Conservation (phyloP, 2,113 vertebrate species). For the Dinomys branickii region DNA sequence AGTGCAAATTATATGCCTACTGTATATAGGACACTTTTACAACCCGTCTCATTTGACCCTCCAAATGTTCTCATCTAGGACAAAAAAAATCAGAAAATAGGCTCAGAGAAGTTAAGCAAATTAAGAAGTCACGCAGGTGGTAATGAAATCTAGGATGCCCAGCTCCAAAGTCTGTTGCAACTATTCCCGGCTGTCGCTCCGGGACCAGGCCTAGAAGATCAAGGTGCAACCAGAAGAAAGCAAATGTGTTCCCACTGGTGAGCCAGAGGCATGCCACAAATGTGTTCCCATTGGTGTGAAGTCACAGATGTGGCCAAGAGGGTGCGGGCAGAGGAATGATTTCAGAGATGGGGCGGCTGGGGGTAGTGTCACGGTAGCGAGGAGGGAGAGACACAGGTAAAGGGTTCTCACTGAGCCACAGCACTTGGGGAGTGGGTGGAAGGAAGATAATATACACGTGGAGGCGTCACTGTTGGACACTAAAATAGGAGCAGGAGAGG, state of each 20-base stretch:
- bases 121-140: background rate
- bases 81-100: background rate
- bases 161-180: background rate
- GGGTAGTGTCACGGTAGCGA: too few species aligned
- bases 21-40: background rate
- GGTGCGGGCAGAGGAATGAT: background rate
- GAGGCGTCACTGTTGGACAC: background rate
- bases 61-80: background rate
- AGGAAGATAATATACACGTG: background rate
- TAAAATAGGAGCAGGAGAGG: background rate
- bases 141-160: background rate
- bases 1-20: background rate
- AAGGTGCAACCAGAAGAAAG: background rate
- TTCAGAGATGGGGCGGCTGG: background rate
- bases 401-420: background rate
- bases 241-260: background rate
- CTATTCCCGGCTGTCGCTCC: background rate
- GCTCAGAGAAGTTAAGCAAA: background rate
- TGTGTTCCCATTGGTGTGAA: too few species aligned
- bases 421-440: accelerated
- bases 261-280: too few species aligned
- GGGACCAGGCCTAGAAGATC: background rate
- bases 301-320: background rate
- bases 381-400: background rate
- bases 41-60: background rate